Base-by-base conservation (phyloP, 2,113 vertebrate species). In the Callopanchax toddi region DNA sequence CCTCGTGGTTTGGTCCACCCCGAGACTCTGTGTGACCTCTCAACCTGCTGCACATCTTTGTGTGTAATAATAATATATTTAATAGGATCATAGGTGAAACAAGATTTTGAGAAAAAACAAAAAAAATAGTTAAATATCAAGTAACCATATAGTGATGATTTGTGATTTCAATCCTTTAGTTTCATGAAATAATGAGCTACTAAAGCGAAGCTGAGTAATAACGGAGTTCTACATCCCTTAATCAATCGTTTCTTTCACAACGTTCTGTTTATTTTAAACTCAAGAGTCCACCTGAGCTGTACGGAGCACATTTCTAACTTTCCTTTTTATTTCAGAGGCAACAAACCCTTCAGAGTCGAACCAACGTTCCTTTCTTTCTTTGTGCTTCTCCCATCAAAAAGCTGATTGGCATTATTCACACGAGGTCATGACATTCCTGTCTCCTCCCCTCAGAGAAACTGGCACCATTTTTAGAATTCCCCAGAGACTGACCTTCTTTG, bases 401-500 rank as follows among this genome's bases (percentile, higher is more conserved):
- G 43, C 67, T 83, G 84, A 86, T 70, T 82, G 78, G 82, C 81
- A 85, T 87, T 68, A 83, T 74, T 88, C 77, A 86, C 80, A 69
- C 8, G 58, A 82, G 81, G 83, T 88, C 83, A 83, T 74, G 83
- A 89, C 82, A 91, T 90, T 88, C 83, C 73, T 50, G 66, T 63
- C 69, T 71, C 76, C 60, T 69, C 65, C 61, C 53, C 25, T 61
- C 42, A 13, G 61, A 86, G 77, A 76, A 75, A 82, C 65, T 71
- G 81, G 84, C 66, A 85, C 83, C 81, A 86, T 87, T 89, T 90
- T 82, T 76, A 74, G 84, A 76, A 77, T 83, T 86, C 85, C 79
- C 75, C 32, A 63, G 74, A 55, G 77, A 83, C 65, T 61, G 61
- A 81, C 57, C 71, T 74, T 74, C 68, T 34, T 69, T 67, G 16